These are phyloP conservation scores for Tigriopus japonicus DNA, from an alignment of 1,140 invertebrate species.

Conservation along the genomic window DNA sequence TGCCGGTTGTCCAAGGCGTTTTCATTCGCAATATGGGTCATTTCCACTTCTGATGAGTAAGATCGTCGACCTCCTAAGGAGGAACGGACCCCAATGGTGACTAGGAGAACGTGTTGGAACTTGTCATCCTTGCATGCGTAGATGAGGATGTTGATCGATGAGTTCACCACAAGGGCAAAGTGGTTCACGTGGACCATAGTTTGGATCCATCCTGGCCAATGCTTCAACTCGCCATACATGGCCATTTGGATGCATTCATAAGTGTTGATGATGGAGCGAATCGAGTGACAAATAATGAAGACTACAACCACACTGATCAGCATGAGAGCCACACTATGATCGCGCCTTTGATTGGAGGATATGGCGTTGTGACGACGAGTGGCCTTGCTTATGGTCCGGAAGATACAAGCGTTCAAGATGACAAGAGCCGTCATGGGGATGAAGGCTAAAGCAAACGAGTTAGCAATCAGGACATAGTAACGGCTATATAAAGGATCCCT, in stretches of 20 bases:
- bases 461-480: conserved; percentile 5
- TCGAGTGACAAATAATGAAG: conserved; percentile 1
- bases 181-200: conserved; percentile 4
- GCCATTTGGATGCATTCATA: conserved; percentile 8
- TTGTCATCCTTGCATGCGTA: conserved; percentile 11
- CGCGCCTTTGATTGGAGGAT: conserved; percentile 6
- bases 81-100: too few species aligned
- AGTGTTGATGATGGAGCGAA: conserved; percentile 5
- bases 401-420: conserved; percentile 5
- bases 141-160: conserved; percentile 12
- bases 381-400: conserved; percentile 1
- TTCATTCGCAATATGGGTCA: too few species aligned
- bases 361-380: conserved; percentile 5
- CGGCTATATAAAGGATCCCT: background rate
- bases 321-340: conserved; percentile 7
- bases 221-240: background rate
- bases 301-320: conserved; percentile 6
- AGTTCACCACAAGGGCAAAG: conserved; percentile 10
- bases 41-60: too few species aligned
- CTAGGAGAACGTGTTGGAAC: background rate
- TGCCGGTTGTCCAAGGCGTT: too few species aligned
- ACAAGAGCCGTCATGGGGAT: conserved; percentile 2
- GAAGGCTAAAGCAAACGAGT: conserved; percentile 3
- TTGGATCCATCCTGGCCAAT: conserved; percentile 8
- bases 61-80: too few species aligned